A percentile compares a stretch with the other conserved stretches of the same genome.
Evolutionary conservation across 2,797 vertebrate genomes (phyloP).

Genomic region (Malacoraja senta): DNA sequence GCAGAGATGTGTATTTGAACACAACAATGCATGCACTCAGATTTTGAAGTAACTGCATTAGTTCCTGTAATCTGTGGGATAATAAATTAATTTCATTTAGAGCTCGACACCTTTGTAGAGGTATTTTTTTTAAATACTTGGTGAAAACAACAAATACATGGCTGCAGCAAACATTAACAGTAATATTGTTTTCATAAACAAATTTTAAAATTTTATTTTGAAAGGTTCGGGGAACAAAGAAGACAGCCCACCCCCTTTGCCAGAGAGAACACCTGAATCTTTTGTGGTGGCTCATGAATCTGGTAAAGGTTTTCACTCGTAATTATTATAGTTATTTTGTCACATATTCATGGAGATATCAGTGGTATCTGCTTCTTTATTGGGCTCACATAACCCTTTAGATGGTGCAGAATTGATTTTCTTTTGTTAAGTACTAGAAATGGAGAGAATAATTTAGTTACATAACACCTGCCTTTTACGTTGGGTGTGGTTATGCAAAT

Average conservation of each 20-base stretch:
- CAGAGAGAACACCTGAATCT: constrained; percentile 85
- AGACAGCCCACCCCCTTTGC: constrained; percentile 83
- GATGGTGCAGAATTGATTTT: background rate
- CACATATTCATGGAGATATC: background rate
- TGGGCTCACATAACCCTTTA: background rate
- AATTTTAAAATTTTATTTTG: constrained; percentile 59
- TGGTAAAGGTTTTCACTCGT: constrained; percentile 47
- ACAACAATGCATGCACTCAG: background rate
- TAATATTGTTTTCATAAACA: background rate
- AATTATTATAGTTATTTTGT: background rate
- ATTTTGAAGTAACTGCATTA: background rate
- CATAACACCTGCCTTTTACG: background rate
- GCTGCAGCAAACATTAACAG: background rate
- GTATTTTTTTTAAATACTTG: background rate
- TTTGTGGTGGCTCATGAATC: constrained; percentile 84
- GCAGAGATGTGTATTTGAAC: background rate
- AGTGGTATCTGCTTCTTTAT: background rate
- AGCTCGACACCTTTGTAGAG: background rate
- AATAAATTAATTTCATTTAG: background rate
- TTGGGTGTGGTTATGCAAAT: background rate
- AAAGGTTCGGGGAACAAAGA: constrained; percentile 79
- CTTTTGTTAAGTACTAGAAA: background rate
- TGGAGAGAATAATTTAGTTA: background rate
- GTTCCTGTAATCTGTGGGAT: background rate
- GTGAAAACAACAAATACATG: background rate